Percentiles rank a stretch among this genome's conserved stretches.
These are phyloP conservation scores for Coracopsis vasa DNA, from an alignment of 2,113 vertebrate species.

Conservation along the genomic window DNA sequence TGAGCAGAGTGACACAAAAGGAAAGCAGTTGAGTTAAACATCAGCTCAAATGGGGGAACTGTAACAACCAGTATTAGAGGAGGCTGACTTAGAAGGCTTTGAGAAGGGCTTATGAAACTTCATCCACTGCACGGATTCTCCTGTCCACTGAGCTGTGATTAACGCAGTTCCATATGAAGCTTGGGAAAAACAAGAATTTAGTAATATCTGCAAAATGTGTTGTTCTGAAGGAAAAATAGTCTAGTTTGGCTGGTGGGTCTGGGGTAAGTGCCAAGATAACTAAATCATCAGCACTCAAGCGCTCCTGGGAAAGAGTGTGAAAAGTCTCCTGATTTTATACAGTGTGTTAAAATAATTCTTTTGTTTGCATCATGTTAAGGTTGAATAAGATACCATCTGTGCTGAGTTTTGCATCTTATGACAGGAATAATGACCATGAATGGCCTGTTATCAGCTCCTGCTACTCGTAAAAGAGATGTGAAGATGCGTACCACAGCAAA, in stretches of 20 bases:
- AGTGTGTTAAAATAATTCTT: constrained; percentile 33
- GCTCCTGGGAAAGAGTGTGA: constrained; percentile 28
- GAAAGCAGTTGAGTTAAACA: not conserved
- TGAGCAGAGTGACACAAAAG: not conserved
- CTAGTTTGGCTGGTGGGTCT: constrained; percentile 12
- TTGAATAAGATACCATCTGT: constrained; percentile 55
- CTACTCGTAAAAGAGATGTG: not conserved
- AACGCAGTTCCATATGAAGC: constrained; percentile 8
- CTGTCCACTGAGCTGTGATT: constrained; percentile 8
- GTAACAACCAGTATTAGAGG: not conserved
- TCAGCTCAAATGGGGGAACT: not conserved
- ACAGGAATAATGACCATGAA: constrained; percentile 23
- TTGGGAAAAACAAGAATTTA: not conserved
- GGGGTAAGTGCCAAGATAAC: constrained; percentile 18
- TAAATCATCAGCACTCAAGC: constrained; percentile 1
- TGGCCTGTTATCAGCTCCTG: not conserved
- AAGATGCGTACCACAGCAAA: not conserved
- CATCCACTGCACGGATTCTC: not conserved
- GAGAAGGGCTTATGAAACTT: not conserved
- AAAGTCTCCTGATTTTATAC: constrained; percentile 25
- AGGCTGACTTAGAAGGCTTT: not conserved
- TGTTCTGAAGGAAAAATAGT: constrained; percentile 42
- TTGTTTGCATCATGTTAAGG: constrained; percentile 35
- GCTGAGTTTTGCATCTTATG: not conserved
- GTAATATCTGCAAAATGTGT: constrained; percentile 51